These are phyloP conservation scores for Eupithecia abbreviata DNA, from an alignment of 2,888 invertebrate genomes.

Conservation along the genomic window DNA sequence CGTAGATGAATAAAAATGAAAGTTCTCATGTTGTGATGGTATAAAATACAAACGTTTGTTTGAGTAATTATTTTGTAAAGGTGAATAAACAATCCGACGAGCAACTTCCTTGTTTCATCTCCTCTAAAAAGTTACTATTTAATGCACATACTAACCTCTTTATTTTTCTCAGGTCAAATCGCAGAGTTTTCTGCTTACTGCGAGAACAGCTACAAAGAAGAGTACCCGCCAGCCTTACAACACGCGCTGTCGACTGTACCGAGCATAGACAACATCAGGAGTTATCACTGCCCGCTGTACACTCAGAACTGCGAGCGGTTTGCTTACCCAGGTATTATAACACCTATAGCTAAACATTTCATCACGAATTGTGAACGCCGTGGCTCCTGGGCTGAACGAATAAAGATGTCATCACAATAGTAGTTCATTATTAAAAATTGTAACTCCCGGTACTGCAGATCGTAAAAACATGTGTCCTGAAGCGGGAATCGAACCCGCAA, in stretches of 20 bases:
- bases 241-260: slow-evolving; percentile 59
- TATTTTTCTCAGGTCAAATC: slow-evolving; percentile 25
- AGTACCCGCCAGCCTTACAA: slow-evolving; percentile 66
- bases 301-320: slow-evolving; percentile 69
- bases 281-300: slow-evolving; percentile 64
- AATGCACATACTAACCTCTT: not conserved
- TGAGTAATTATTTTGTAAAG: no score
- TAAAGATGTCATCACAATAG: no score
- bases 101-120: not conserved
- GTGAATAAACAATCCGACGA: slow-evolving; percentile 19
- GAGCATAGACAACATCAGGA: slow-evolving; percentile 66
- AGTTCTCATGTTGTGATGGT: no score
- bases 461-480: no score
- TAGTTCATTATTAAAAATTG: no score
- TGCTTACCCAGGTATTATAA: slow-evolving; percentile 66
- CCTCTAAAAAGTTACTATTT: not conserved
- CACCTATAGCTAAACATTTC: no score
- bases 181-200: slow-evolving; percentile 67
- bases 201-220: slow-evolving; percentile 69
- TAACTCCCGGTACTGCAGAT: no score
- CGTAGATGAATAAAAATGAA: no score
- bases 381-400: no score
- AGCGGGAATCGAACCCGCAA: no score
- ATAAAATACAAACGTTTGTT: no score
- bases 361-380: no score